These are phyloP conservation scores for Sialia sialis DNA, from an alignment of 2,113 vertebrate species.

Conservation along the genomic window DNA sequence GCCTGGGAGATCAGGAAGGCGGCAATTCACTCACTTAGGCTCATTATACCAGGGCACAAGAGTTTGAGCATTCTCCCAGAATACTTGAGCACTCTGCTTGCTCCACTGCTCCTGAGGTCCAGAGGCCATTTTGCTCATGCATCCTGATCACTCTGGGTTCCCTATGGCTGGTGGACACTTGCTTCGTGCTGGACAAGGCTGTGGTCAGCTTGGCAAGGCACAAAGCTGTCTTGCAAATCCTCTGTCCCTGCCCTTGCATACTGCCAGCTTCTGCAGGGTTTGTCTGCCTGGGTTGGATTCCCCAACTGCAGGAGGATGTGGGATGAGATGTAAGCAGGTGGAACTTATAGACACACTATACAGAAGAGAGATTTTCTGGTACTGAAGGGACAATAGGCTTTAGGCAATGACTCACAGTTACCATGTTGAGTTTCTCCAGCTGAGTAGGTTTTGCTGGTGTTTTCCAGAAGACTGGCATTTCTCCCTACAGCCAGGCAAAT, in stretches of 20 bases:
- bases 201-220: background rate
- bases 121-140: background rate
- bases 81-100: background rate
- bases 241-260: background rate
- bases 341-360: background rate
- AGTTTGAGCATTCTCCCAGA: background rate
- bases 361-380: background rate
- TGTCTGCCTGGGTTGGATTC: background rate
- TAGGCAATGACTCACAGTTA: background rate
- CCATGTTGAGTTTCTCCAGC: background rate
- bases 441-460: background rate
- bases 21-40: background rate
- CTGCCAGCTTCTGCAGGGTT: background rate
- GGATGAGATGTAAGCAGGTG: background rate
- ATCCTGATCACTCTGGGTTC: background rate
- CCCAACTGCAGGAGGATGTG: background rate
- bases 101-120: background rate
- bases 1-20: background rate
- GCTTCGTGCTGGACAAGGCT: background rate
- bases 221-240: background rate
- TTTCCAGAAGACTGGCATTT: background rate
- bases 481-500: background rate
- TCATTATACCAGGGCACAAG: background rate
- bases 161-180: background rate
- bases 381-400: background rate